Conservation (phyloP, 2,113 vertebrate genomes). For the Balaenoptera acutorostrata region DNA sequence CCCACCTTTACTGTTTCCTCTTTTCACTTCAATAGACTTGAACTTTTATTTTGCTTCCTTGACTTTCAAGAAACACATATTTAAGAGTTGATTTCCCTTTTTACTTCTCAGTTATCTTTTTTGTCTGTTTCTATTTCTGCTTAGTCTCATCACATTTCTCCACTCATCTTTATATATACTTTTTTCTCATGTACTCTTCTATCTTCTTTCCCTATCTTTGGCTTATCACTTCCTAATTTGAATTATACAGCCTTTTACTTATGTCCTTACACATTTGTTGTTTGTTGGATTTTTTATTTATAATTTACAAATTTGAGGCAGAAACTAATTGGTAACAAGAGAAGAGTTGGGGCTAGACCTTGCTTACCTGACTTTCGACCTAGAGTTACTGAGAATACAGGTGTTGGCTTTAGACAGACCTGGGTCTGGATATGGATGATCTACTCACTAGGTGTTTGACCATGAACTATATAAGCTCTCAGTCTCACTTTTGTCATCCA, state of each 20-base stretch:
- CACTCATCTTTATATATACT: neutral
- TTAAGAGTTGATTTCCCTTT: neutral
- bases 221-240: neutral
- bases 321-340: neutral
- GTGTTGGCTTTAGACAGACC: neutral
- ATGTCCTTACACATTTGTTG: neutral
- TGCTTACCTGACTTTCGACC: neutral
- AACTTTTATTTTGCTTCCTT: neutral
- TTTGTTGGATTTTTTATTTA: neutral
- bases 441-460: fast-evolving
- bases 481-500: neutral
- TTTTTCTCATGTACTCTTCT: neutral
- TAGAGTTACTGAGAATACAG: neutral
- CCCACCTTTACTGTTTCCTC: neutral
- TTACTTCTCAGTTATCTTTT: neutral
- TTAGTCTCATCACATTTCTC: neutral
- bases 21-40: neutral
- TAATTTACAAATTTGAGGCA: neutral
- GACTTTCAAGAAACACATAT: neutral
- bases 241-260: neutral
- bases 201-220: neutral
- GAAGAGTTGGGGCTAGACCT: neutral
- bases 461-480: fast-evolving
- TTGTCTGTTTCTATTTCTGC: neutral
- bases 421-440: neutral